Conservation (phyloP, 1,140 invertebrate genomes). For the Antheraea mylitta region DNA sequence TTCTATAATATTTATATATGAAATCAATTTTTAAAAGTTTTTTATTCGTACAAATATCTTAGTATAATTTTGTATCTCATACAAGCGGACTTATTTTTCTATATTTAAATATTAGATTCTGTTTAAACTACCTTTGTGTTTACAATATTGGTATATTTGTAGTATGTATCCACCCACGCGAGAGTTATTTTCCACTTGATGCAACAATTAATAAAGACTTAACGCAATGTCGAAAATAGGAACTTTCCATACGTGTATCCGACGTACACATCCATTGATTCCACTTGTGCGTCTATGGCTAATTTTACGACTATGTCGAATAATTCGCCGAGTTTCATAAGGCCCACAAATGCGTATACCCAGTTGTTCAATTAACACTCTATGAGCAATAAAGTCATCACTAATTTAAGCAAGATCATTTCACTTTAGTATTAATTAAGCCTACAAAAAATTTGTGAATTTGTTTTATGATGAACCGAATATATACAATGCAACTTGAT, state of each 20-base stretch:
- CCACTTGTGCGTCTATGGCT: neutral
- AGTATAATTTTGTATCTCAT: too few relatives aligned
- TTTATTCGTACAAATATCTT: too few relatives aligned
- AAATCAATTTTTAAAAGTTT: too few relatives aligned
- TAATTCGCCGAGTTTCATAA: neutral
- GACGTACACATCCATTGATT: neutral
- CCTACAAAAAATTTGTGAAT: too few relatives aligned
- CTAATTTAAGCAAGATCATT: neutral
- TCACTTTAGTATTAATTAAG: neutral
- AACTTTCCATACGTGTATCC: neutral
- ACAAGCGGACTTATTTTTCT: too few relatives aligned
- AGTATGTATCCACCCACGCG: too few relatives aligned
- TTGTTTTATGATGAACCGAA: too few relatives aligned
- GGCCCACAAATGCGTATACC: neutral
- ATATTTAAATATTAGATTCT: too few relatives aligned
- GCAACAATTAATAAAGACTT: constrained; percentile 3
- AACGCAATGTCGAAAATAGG: neutral
- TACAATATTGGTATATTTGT: too few relatives aligned
- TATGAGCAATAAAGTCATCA: neutral
- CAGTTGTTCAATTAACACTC: neutral
- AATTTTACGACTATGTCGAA: neutral
- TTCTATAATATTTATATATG: too few relatives aligned
- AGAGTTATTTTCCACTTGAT: neutral
- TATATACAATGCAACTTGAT: too few relatives aligned
- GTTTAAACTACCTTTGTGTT: too few relatives aligned